phyloP scores from a whole-genome alignment of 2,888 invertebrate species.

The Zaprionus obscuricornis region DNA sequence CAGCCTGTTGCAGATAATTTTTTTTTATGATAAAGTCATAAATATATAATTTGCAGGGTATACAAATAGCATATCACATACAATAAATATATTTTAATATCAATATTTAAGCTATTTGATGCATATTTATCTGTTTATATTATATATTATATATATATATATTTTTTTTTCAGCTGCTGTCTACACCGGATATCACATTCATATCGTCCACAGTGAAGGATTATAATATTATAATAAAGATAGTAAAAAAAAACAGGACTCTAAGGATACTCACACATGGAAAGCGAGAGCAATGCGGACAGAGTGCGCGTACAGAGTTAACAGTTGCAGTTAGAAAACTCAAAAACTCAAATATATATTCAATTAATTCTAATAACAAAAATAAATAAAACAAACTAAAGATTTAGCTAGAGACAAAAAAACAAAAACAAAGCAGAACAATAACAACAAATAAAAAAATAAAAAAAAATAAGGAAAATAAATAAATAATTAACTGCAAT shows the following conservation, averaged over 20 bases:
- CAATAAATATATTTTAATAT: too few species aligned
- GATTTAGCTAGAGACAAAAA: conserved; percentile 50
- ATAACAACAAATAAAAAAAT: conserved; percentile 13
- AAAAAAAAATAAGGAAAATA: conserved; percentile 7
- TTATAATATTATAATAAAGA: too few species aligned
- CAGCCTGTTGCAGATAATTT: too few species aligned
- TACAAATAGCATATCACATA: too few species aligned
- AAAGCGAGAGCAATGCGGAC: conserved; percentile 24
- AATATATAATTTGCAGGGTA: too few species aligned
- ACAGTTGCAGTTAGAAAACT: too few species aligned
- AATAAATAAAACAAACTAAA: conserved; percentile 7
- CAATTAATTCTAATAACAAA: too few species aligned
- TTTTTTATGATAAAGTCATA: too few species aligned
- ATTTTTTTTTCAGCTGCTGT: conserved; percentile 58
- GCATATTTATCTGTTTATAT: neutral
- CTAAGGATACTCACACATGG: conserved; percentile 40
- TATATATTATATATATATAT: neutral
- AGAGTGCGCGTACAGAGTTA: too few species aligned
- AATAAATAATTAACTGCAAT: conserved; percentile 14
- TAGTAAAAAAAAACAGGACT: conserved; percentile 45
- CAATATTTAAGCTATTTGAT: conserved; percentile 14
- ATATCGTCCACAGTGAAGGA: conserved; percentile 53
- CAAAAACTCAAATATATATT: too few species aligned
- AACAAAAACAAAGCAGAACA: conserved; percentile 9
- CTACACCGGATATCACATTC: conserved; percentile 51